These are phyloP conservation scores for Graptemys geographica DNA, from an alignment of 2,797 vertebrate species.

Conservation along the genomic window DNA sequence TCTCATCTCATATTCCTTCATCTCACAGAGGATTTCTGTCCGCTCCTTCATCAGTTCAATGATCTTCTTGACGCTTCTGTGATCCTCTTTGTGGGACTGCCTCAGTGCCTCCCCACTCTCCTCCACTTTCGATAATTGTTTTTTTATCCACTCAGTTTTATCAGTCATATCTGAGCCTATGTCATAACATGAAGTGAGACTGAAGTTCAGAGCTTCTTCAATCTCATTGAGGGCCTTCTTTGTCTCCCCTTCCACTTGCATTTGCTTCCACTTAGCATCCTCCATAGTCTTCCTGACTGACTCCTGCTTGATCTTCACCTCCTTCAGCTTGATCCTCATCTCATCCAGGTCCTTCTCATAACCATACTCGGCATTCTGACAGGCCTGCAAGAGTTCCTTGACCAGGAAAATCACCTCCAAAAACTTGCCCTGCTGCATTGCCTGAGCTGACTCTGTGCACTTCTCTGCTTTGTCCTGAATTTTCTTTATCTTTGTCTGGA, in stretches of 20 bases:
- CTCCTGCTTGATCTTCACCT: background rate
- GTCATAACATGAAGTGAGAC: background rate
- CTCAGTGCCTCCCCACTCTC: too few relatives aligned
- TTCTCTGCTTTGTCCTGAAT: constrained; percentile 33
- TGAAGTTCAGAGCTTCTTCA: background rate
- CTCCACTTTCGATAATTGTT: too few relatives aligned
- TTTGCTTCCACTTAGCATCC: background rate
- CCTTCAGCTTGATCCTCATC: background rate
- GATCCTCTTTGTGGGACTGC: too few relatives aligned
- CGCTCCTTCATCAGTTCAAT: too few relatives aligned
- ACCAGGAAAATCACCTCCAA: constrained; percentile 38
- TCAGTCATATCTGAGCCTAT: too few relatives aligned
- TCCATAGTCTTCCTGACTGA: background rate
- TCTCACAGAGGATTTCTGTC: background rate
- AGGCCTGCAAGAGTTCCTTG: constrained; percentile 54
- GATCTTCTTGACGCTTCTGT: too few relatives aligned
- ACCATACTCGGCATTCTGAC: constrained; percentile 29
- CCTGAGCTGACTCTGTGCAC: constrained; percentile 23
- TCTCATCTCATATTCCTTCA: background rate
- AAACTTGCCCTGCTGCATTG: constrained; percentile 42
- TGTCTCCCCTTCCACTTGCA: background rate
- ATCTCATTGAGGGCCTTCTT: background rate
- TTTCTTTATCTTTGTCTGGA: constrained; percentile 44
- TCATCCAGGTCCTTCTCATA: constrained; percentile 15
- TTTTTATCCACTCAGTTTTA: too few relatives aligned